phyloP scores from a whole-genome alignment of 2,797 vertebrate genomes.

The Percopsis omiscomaycus region DNA sequence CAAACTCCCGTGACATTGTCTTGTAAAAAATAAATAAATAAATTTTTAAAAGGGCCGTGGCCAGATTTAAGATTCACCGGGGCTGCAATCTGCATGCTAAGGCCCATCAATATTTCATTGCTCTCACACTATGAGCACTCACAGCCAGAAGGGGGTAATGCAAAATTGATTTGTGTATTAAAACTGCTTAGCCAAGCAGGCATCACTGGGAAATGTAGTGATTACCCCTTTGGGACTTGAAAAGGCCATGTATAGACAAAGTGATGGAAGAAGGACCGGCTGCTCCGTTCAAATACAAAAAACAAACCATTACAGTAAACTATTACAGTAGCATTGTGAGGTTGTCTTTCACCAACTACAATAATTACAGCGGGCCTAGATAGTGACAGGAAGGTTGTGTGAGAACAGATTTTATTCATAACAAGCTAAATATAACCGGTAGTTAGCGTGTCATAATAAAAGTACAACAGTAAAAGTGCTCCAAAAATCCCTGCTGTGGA shows the following conservation, averaged over 20 bases:
- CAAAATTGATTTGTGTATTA: constrained; percentile 93
- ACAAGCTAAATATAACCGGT: not conserved
- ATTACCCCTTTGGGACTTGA: constrained; percentile 72
- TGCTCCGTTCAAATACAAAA: constrained; percentile 24
- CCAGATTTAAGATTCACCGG: constrained; percentile 80
- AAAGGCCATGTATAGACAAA: constrained; percentile 60
- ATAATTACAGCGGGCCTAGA: no score
- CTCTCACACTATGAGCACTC: constrained; percentile 81
- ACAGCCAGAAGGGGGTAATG: constrained; percentile 86
- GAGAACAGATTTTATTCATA: not conserved
- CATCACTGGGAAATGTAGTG: constrained; percentile 81
- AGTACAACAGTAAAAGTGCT: not conserved
- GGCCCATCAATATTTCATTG: constrained; percentile 89
- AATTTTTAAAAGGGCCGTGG: constrained; percentile 44
- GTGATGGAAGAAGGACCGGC: constrained; percentile 41
- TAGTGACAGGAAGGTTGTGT: no score
- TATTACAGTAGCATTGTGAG: not conserved
- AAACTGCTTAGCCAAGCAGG: constrained; percentile 87
- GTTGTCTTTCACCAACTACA: not conserved
- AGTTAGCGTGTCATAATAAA: constrained; percentile 1
- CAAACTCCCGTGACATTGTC: constrained; percentile 74
- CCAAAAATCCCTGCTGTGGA: not conserved
- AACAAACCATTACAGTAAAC: not conserved
- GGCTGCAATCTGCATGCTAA: constrained; percentile 84
- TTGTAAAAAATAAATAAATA: constrained; percentile 45